phyloP scores from a whole-genome alignment of 2,888 invertebrate genomes.

The Notodonta ziczac region DNA sequence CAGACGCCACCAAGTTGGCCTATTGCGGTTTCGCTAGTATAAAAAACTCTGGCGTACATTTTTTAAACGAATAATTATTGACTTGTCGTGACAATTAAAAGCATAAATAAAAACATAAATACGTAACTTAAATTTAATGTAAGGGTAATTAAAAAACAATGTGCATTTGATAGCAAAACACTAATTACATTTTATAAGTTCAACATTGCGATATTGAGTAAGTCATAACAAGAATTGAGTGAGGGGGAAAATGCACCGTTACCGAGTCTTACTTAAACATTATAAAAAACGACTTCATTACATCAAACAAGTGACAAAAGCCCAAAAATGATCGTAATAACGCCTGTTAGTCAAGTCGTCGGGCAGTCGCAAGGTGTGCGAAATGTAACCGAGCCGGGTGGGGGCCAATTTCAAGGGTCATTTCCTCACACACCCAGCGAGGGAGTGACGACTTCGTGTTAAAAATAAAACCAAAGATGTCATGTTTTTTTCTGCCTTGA shows the following conservation, averaged over 20 bases:
- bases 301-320: slow-evolving; percentile 64
- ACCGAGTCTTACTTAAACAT: slow-evolving; percentile 30
- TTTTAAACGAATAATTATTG: too few species aligned
- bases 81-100: too few species aligned
- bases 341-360: slow-evolving; percentile 70
- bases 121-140: too few species aligned
- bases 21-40: too few species aligned
- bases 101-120: too few species aligned
- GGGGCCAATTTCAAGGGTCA: slow-evolving; percentile 80
- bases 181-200: too few species aligned
- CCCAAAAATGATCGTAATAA: slow-evolving; percentile 66
- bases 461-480: slow-evolving; percentile 62
- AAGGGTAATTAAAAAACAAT: too few species aligned
- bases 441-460: slow-evolving; percentile 46
- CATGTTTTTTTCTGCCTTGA: slow-evolving; percentile 34
- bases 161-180: too few species aligned
- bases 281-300: slow-evolving; percentile 49
- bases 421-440: slow-evolving; percentile 71
- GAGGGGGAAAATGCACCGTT: background rate
- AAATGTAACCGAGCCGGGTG: slow-evolving; percentile 65
- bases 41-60: too few species aligned
- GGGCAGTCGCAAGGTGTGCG: slow-evolving; percentile 70
- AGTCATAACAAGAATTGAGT: background rate
- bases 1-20: too few species aligned
- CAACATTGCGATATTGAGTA: background rate